phyloP scores from a whole-genome alignment of 2,888 invertebrate genomes.

The Diarsia dahlii region DNA sequence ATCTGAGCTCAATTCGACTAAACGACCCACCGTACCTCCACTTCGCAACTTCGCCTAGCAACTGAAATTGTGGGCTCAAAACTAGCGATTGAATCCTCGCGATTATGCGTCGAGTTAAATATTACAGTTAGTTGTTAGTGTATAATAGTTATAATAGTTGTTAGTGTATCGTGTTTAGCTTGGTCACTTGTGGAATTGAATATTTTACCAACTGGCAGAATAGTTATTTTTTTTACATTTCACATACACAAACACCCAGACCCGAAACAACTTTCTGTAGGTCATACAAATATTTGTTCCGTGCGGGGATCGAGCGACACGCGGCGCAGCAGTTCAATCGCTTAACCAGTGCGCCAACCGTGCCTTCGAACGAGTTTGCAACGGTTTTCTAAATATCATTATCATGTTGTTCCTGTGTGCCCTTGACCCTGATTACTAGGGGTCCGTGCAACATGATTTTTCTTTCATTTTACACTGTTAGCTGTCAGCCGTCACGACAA shows the following conservation, averaged over 20 bases:
- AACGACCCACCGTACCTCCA: constrained; percentile 53
- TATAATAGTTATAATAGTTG: background rate
- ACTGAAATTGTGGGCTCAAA: constrained; percentile 44
- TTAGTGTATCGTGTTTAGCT: background rate
- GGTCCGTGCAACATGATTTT: background rate
- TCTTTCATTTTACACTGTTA: background rate
- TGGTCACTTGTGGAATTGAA: background rate
- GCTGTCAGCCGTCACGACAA: background rate
- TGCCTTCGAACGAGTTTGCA: background rate
- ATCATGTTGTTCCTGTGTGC: background rate
- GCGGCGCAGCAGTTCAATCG: no score
- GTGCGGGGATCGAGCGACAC: no score
- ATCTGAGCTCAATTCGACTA: constrained; percentile 48
- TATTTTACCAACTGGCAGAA: background rate
- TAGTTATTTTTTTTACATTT: background rate
- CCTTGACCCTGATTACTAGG: background rate
- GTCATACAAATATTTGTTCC: no score
- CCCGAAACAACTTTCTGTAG: no score
- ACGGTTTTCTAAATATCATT: background rate
- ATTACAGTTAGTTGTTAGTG: background rate
- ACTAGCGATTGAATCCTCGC: constrained; percentile 34
- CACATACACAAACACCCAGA: background rate
- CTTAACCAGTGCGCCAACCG: no score
- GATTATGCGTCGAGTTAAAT: background rate
- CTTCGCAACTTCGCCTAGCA: constrained; percentile 54